Conservation (phyloP, 2,797 vertebrate genomes). For the Darevskia nairensis region DNA sequence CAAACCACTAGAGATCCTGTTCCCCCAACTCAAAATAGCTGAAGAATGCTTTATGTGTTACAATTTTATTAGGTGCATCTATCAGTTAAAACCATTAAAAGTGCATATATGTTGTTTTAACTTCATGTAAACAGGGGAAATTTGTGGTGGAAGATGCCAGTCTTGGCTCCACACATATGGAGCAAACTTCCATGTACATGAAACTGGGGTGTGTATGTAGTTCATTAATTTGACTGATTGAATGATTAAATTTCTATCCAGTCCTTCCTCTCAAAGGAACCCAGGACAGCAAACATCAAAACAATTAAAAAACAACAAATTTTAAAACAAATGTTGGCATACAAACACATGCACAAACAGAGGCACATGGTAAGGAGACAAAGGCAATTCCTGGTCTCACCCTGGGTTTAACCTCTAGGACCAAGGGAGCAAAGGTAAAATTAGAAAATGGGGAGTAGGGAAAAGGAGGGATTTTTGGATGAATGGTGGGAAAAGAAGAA, state of each 20-base stretch:
- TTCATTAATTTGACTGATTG: too few relatives aligned
- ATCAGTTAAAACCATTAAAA: background rate
- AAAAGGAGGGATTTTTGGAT: background rate
- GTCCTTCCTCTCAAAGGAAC: background rate
- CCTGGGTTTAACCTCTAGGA: background rate
- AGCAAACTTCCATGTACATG: background rate
- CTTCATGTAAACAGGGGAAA: background rate
- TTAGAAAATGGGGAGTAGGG: background rate
- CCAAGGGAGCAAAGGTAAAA: background rate
- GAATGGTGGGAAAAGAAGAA: background rate
- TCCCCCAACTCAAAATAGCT: background rate
- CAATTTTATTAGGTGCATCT: background rate
- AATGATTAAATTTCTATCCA: too few relatives aligned
- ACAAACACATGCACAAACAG: too few relatives aligned
- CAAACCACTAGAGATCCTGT: background rate
- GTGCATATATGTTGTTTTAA: background rate
- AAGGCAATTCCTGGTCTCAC: background rate
- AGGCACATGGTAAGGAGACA: background rate
- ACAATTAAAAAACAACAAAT: too few relatives aligned
- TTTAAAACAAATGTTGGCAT: too few relatives aligned
- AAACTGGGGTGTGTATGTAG: background rate
- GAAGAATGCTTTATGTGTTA: background rate
- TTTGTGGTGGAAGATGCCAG: background rate
- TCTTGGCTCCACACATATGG: background rate
- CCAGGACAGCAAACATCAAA: too few relatives aligned